Percentiles rank a stretch among this genome's conserved stretches.
These are phyloP conservation scores for Nothobranchius furzeri DNA, from an alignment of 2,113 vertebrate species.

Conservation along the genomic window DNA sequence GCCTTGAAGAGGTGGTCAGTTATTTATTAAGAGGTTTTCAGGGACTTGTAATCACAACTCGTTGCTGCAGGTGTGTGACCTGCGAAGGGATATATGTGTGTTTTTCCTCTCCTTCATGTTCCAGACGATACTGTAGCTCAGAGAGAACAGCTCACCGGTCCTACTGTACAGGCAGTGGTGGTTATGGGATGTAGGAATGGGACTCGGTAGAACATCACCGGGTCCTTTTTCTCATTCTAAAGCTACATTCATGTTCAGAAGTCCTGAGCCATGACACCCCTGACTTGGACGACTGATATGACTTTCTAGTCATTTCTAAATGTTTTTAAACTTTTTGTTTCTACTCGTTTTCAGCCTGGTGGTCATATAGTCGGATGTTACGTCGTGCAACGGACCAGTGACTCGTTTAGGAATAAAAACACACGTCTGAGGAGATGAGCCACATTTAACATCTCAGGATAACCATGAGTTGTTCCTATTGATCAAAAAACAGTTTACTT, in stretches of 20 bases:
- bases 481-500: no score
- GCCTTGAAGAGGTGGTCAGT: constrained; percentile 71
- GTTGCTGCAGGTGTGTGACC: constrained; percentile 53
- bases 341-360: not conserved
- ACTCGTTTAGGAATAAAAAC: no score
- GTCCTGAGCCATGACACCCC: not conserved
- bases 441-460: no score
- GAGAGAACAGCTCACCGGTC: constrained; percentile 12
- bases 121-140: constrained; percentile 1
- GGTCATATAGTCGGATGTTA: no score
- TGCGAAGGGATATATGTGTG: constrained; percentile 24
- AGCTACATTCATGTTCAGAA: not conserved
- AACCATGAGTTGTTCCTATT: no score
- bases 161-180: constrained; percentile 45
- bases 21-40: constrained; percentile 78
- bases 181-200: not conserved
- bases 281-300: not conserved
- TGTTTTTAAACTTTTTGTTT: not conserved
- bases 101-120: constrained; percentile 14
- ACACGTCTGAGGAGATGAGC: no score
- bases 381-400: no score
- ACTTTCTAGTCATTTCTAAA: not conserved
- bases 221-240: not conserved
- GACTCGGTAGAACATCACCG: constrained; percentile 17
- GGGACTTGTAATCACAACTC: constrained; percentile 66